Evolutionary conservation across 2,113 vertebrate species (phyloP), one percentile per base, ranked within the genome.

Genomic region (Phaethornis superciliosus): DNA sequence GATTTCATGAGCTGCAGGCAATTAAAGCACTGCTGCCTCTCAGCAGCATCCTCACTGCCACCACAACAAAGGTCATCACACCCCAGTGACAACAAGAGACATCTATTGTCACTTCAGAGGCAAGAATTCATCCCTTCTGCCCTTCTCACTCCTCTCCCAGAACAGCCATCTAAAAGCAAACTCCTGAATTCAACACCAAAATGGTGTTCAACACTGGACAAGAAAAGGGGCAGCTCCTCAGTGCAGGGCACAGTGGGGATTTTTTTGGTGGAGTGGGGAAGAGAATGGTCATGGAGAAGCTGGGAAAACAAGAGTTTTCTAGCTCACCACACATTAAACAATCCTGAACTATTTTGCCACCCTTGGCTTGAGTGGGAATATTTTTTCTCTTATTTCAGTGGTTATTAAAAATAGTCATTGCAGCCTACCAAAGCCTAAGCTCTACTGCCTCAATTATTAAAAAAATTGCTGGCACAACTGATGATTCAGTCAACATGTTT

Each of bases 361-460:
- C 82, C 82, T 94, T 82, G 32, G 79, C 75, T 94, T 75, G 60
- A 83, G 72, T 28, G 35, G 81, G 40, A 40, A 40, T 40, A 40
- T 40, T 40, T 40, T 40, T 40, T 40, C 40, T 12, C 40, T 40
- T 40, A 40, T 40, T 40, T 40, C 40, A 40, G 40, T 40, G 40
- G 40, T 40, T 90, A 90, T 81, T 90, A 95, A 97, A 97, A 96
- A 95, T 86, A 95, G 94, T 68, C 70, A 80, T 90, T 76, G 71
- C 71, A 91, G 89, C 44, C 85, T 74, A 81, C 51, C 59, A 69
- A 26, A 55, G 78, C 74, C 74, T 89, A 44, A 84, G 55, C 51
- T 89, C 60, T 74, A 24, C 47, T 78, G 78, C 79, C 42, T 82
- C 0, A 0, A 37, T 55, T 70, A 12, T 74, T 72, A 89, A 88